Conservation (phyloP, 2,113 vertebrate species). For the Embiotoca jacksoni region DNA sequence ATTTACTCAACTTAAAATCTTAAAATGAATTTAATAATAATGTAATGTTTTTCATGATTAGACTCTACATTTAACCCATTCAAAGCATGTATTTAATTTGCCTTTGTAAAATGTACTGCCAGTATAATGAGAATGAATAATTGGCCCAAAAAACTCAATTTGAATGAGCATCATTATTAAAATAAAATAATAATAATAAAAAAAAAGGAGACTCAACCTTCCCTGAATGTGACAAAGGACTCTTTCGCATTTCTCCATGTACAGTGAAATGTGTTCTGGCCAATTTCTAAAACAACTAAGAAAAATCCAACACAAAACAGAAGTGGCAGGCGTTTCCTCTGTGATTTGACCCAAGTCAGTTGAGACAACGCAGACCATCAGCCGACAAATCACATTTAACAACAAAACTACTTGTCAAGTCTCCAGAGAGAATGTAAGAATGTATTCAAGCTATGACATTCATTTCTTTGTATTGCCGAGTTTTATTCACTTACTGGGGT, state of each 20-base stretch:
- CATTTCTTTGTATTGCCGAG: constrained; percentile 12
- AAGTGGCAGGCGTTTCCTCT: constrained; percentile 15
- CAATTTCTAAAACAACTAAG: constrained; percentile 13
- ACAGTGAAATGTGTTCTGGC: constrained; percentile 16
- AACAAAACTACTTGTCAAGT: background rate
- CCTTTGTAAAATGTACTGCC: constrained; percentile 9
- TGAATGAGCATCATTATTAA: constrained; percentile 19
- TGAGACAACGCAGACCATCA: background rate
- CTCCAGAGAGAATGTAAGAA: background rate
- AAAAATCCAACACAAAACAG: constrained; percentile 5
- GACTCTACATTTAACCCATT: background rate
- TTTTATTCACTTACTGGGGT: background rate
- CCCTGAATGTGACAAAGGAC: constrained; percentile 1
- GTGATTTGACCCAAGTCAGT: constrained; percentile 7
- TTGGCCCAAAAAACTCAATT: constrained; percentile 34
- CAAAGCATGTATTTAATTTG: background rate
- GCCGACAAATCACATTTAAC: background rate
- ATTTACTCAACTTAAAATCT: background rate
- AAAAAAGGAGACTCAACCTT: constrained; percentile 1
- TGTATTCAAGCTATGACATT: constrained; percentile 3
- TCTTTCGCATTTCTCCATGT: constrained; percentile 7
- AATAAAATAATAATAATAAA: background rate
- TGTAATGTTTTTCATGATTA: background rate
- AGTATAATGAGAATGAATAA: constrained; percentile 38
- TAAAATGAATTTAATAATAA: too few species aligned